Conservation (phyloP, 2,888 invertebrate species). For the Pardosa pseudoannulata region DNA sequence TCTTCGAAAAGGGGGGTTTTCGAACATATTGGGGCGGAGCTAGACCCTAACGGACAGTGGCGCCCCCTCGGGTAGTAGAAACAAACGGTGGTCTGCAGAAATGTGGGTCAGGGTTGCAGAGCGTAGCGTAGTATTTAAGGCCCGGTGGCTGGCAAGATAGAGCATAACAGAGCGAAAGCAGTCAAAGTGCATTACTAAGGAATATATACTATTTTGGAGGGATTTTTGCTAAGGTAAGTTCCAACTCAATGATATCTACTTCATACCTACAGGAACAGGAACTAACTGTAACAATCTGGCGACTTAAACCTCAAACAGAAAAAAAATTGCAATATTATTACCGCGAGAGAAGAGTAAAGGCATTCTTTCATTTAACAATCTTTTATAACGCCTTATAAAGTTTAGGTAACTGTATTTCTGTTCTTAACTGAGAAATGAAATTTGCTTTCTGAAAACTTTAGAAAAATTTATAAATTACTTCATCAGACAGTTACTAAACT, state of each 20-base stretch:
- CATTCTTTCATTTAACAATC: too few relatives aligned
- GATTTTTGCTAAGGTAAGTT: constrained; percentile 7
- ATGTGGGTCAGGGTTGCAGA: constrained; percentile 9
- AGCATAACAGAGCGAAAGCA: constrained; percentile 1
- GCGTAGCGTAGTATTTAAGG: constrained; percentile 13
- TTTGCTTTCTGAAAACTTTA: too few relatives aligned
- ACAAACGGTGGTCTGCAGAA: not conserved
- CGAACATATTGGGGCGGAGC: constrained; percentile 7
- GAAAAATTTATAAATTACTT: too few relatives aligned
- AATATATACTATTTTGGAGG: not conserved
- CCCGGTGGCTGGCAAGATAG: not conserved
- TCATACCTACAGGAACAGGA: not conserved
- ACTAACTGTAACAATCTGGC: not conserved
- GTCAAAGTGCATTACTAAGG: not conserved
- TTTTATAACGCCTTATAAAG: too few relatives aligned
- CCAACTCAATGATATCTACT: not conserved
- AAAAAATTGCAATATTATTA: too few relatives aligned
- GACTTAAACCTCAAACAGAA: too few relatives aligned
- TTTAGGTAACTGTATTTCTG: too few relatives aligned
- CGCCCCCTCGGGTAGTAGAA: constrained; percentile 6
- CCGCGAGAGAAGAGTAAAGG: too few relatives aligned
- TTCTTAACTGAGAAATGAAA: too few relatives aligned
- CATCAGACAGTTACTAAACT: too few relatives aligned
- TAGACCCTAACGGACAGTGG: constrained; percentile 12
- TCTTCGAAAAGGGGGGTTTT: not conserved